phyloP scores from a whole-genome alignment of 2,888 invertebrate genomes.

The Suillia variegata region DNA sequence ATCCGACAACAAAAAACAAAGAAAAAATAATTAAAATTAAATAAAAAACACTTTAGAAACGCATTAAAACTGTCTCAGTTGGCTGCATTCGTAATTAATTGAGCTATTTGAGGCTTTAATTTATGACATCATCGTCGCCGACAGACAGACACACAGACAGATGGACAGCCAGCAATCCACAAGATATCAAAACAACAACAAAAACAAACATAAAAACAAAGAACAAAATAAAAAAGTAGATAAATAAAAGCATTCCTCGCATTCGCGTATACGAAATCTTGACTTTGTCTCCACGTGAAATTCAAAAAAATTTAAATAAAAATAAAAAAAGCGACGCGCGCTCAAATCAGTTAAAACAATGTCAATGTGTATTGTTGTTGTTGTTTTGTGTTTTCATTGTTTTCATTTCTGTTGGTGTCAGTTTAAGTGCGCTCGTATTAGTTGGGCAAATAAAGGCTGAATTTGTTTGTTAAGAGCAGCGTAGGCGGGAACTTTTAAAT shows the following conservation, averaged over 20 bases:
- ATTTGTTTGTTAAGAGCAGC: background rate
- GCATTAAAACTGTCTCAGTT: background rate
- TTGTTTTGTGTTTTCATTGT: background rate
- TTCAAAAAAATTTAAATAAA: too few relatives aligned
- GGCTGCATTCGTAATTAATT: slow-evolving; percentile 32
- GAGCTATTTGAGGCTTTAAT: slow-evolving; percentile 35
- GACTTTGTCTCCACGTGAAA: too few relatives aligned
- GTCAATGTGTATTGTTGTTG: slow-evolving; percentile 1
- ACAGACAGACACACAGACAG: too few relatives aligned
- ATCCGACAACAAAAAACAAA: background rate
- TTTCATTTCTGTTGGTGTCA: background rate
- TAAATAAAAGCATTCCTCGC: background rate
- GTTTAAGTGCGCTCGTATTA: too few relatives aligned
- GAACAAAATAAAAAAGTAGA: background rate
- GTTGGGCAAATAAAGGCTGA: too few relatives aligned
- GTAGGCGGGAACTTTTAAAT: too few relatives aligned
- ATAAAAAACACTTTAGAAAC: slow-evolving; percentile 2
- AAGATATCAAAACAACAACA: background rate
- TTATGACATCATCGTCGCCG: slow-evolving; percentile 29
- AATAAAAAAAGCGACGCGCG: background rate
- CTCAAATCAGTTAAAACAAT: slow-evolving; percentile 10
- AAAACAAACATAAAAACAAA: background rate
- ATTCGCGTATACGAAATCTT: background rate
- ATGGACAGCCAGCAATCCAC: slow-evolving; percentile 10
- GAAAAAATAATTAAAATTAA: too few relatives aligned